Conservation (phyloP, 2,888 invertebrate genomes). For the Lasiommata megera region DNA sequence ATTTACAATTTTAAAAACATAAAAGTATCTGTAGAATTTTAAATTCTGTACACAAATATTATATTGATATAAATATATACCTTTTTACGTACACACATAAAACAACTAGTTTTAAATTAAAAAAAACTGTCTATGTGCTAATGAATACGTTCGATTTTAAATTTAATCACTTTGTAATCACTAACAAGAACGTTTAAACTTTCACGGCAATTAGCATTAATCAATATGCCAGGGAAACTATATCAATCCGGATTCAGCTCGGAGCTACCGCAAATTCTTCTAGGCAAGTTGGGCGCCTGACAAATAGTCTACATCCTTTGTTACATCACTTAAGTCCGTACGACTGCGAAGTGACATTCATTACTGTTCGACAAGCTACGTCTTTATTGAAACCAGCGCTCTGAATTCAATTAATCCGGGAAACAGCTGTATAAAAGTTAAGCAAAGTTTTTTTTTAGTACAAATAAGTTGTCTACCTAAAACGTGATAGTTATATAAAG, state of each 20-base stretch:
- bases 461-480: too few species aligned
- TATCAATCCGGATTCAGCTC: slow-evolving; percentile 23
- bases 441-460: background rate
- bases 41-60: background rate
- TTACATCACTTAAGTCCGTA: slow-evolving; percentile 59
- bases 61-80: too few species aligned
- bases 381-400: slow-evolving; percentile 31
- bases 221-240: slow-evolving; percentile 20
- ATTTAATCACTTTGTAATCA: background rate
- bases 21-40: background rate
- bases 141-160: too few species aligned
- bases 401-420: slow-evolving; percentile 2
- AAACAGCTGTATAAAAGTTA: background rate
- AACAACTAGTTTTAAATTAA: too few species aligned
- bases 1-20: background rate
- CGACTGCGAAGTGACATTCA: slow-evolving; percentile 42
- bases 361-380: slow-evolving; percentile 38
- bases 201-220: slow-evolving; percentile 10
- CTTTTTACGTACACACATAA: too few species aligned
- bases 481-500: too few species aligned
- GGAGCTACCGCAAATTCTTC: slow-evolving; percentile 19
- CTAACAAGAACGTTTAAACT: slow-evolving; percentile 12
- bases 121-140: too few species aligned
- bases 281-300: slow-evolving; percentile 38
- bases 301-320: slow-evolving; percentile 54